phyloP scores from a whole-genome alignment of 2,888 invertebrate genomes.

The Glomeris marginata region DNA sequence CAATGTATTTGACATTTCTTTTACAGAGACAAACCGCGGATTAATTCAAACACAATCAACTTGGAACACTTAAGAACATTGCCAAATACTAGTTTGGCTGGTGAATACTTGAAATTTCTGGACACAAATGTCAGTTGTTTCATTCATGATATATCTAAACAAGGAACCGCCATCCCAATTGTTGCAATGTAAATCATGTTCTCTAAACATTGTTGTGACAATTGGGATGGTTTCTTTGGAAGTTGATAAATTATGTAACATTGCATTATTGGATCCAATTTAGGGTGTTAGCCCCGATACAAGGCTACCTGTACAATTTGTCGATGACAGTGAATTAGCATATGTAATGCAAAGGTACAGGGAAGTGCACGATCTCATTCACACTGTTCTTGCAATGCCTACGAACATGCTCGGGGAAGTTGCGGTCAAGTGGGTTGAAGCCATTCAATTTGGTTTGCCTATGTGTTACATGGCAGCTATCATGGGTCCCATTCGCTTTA shows the following conservation, averaged over 20 bases:
- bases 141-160: slow-evolving; percentile 21
- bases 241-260: neutral
- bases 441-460: slow-evolving; percentile 81
- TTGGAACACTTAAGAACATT: slow-evolving; percentile 51
- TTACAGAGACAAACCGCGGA: slow-evolving; percentile 58
- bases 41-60: slow-evolving; percentile 67
- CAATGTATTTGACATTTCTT: too few relatives aligned
- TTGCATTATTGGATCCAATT: slow-evolving; percentile 3
- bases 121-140: slow-evolving; percentile 46
- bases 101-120: slow-evolving; percentile 70
- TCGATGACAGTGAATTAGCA: slow-evolving; percentile 74
- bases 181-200: slow-evolving; percentile 13
- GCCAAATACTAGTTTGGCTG: slow-evolving; percentile 69
- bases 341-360: slow-evolving; percentile 96
- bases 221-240: neutral
- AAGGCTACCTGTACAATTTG: slow-evolving; percentile 73
- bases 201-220: neutral
- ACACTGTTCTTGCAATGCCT: slow-evolving; percentile 80
- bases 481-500: slow-evolving; percentile 75
- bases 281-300: slow-evolving; percentile 85
- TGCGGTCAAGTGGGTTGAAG: slow-evolving; percentile 95
- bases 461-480: slow-evolving; percentile 91
- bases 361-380: slow-evolving; percentile 90
- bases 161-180: too few relatives aligned
- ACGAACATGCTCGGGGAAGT: slow-evolving; percentile 86